phyloP scores from a whole-genome alignment of 2,888 invertebrate genomes.

The Rosalia funebris region DNA sequence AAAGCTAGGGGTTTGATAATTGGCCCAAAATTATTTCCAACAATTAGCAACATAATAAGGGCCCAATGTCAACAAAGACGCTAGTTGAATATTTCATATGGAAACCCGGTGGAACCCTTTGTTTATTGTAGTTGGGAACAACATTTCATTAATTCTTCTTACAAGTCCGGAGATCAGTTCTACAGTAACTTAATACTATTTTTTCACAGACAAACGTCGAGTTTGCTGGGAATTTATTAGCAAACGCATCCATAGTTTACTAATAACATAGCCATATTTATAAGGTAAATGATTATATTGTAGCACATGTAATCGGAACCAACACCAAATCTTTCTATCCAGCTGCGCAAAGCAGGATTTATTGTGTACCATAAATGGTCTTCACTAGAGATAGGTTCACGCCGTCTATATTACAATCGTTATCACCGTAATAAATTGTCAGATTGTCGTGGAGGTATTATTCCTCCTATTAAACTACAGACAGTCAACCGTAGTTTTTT shows the following conservation, averaged over 20 bases:
- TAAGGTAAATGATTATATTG: not conserved
- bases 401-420: not conserved
- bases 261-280: not conserved
- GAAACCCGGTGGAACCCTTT: no score
- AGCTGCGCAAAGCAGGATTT: constrained; percentile 19
- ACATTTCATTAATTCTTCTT: not conserved
- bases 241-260: not conserved
- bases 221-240: not conserved
- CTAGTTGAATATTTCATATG: not conserved
- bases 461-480: not conserved
- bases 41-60: no score
- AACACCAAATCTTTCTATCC: constrained; percentile 6
- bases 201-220: no score
- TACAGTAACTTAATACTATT: no score
- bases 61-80: not conserved
- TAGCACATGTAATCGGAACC: not conserved
- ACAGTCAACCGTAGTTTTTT: no score
- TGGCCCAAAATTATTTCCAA: no score
- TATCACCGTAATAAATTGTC: not conserved
- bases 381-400: not conserved
- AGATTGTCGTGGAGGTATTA: constrained; percentile 12
- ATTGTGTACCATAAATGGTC: constrained; percentile 4
- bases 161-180: not conserved
- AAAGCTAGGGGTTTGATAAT: no score
- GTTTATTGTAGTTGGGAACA: not conserved